Evolutionary conservation across 2,797 vertebrate species (phyloP), one percentile per base, ranked within the genome.

Genomic region (Myotis findleyi): DNA sequence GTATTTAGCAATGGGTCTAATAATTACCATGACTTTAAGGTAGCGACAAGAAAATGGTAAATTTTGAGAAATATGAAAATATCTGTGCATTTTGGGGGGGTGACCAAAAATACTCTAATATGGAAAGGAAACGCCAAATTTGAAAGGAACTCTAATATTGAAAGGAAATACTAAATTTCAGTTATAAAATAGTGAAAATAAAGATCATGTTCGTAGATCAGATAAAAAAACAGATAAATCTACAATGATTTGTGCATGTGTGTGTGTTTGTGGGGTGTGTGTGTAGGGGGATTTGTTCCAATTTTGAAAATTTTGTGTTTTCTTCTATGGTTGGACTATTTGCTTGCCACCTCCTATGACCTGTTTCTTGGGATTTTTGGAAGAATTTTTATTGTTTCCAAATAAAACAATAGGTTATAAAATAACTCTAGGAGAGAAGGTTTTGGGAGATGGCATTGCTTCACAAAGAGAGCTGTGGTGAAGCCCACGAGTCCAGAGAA

Each of bases 321-420:
- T 93, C 33, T 95, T 92, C n/a, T 79, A 21, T 75, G 17, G 2
- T 23, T 64, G 17, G 21, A 87, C 36, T 84, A 36, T 72, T 57
- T 77, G 23, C 76, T 87, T 92, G 38, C 77, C 11, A 6, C 41
- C 21, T 91, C 27, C 17, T 30, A 16, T 59, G n/a, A 85, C 38
- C 59, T 95, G 51, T 80, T 89, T 83, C 77, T 91, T 84, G 71
- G 68, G 49, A 1, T 21, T 90, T 21, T 87, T 95, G 38, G 59
- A 81, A 95, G 36, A 91, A 53, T 84, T 90, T 91, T 93, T 41
- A 17, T 87, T 93, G 53, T 95, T 91, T 11, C 2, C 72, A 93
- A 83, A 68, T 80, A 95, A 96, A 97, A 90, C 33, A 18, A 71
- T 88, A 87, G 64, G 36, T 53, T 14, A 18, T 81, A 53, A 62